phyloP scores from a whole-genome alignment of 2,113 vertebrate species.

The Lethenteron camtschaticum region DNA sequence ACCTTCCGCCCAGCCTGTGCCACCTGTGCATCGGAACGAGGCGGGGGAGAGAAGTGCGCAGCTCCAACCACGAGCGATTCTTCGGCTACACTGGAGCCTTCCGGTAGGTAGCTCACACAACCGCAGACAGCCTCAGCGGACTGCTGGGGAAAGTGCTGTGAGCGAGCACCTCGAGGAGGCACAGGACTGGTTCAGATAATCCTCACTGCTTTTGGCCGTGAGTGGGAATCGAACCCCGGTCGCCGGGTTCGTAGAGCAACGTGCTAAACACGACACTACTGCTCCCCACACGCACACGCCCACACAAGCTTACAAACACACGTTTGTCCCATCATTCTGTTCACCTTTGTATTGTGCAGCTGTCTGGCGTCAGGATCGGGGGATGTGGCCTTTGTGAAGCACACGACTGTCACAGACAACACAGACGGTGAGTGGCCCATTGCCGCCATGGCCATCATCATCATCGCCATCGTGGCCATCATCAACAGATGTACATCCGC shows the following conservation, averaged over 20 bases:
- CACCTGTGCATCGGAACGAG: constrained; percentile 32
- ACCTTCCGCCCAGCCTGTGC: constrained; percentile 37
- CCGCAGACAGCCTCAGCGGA: not conserved
- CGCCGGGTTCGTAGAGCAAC: no score
- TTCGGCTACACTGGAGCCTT: constrained; percentile 60
- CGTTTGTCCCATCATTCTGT: no score
- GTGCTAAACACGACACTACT: no score
- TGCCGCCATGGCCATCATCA: no score
- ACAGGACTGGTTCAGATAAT: no score
- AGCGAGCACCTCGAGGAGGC: not conserved
- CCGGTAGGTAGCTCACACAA: constrained; percentile 30
- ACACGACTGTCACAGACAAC: constrained; percentile 44
- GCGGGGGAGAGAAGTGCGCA: constrained; percentile 28
- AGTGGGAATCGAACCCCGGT: no score
- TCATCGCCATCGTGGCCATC: no score
- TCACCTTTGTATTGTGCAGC: constrained; percentile 16
- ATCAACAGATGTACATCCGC: no score
- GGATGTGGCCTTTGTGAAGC: constrained; percentile 54
- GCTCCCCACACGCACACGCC: no score
- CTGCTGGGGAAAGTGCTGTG: not conserved
- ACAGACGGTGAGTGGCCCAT: constrained; percentile 30
- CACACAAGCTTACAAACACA: no score
- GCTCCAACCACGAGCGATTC: constrained; percentile 32
- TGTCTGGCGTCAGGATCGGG: constrained; percentile 40
- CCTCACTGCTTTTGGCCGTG: no score